Conservation (phyloP, 2,888 invertebrate species). For the Phyllotreta striolata region DNA sequence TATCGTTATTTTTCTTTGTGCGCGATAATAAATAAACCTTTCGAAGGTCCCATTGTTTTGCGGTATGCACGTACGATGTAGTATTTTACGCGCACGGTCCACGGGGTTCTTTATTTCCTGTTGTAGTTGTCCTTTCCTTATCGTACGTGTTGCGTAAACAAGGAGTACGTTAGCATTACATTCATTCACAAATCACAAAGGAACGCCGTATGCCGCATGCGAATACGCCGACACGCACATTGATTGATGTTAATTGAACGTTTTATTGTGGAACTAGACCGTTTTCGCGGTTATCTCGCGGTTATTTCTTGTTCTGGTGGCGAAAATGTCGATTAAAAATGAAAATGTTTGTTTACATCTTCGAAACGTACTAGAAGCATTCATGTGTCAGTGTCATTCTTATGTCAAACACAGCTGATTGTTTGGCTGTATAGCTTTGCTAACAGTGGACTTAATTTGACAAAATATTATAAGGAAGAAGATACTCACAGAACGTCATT, state of each 20-base stretch:
- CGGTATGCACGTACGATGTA: constrained; percentile 8
- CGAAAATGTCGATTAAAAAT: no score
- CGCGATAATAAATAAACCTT: constrained; percentile 16
- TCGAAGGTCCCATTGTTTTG: constrained; percentile 28
- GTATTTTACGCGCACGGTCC: constrained; percentile 30
- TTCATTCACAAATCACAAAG: constrained; percentile 24
- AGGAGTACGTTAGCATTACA: constrained; percentile 13
- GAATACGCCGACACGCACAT: constrained; percentile 1
- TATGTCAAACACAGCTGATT: no score
- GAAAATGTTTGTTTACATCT: no score
- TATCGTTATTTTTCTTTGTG: constrained; percentile 22
- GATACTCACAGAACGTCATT: no score
- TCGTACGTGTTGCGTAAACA: constrained; percentile 29
- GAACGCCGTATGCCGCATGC: constrained; percentile 21
- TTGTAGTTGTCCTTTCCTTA: constrained; percentile 19
- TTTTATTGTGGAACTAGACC: no score
- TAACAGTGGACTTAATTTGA: no score
- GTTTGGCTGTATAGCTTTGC: no score
- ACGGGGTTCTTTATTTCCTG: constrained; percentile 25
- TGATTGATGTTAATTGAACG: constrained; percentile 1
- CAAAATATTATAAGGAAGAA: no score
- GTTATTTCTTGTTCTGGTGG: no score
- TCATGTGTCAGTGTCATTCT: no score
- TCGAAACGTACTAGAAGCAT: no score
- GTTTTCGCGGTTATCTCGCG: no score